phyloP scores from a whole-genome alignment of 2,888 invertebrate species.

The Scrobipalpa costella region DNA sequence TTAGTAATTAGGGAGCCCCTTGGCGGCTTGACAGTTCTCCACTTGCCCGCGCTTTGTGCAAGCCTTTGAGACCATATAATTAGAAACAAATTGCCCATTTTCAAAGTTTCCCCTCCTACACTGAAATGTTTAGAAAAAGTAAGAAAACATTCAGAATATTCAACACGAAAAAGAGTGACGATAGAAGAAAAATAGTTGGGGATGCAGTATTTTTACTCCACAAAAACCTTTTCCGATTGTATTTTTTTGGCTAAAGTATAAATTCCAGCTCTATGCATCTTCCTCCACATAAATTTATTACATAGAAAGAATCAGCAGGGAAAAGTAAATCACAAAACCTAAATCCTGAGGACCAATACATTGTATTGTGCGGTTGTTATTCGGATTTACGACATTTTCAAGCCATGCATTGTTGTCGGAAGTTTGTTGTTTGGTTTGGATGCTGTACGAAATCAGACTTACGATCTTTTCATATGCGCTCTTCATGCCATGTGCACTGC shows the following conservation, averaged over 20 bases:
- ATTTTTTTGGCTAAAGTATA: too few species aligned
- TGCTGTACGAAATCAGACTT: too few species aligned
- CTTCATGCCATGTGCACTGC: too few species aligned
- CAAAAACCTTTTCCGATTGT: too few species aligned
- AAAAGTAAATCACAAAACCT: not conserved
- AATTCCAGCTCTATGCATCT: too few species aligned
- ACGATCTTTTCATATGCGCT: too few species aligned
- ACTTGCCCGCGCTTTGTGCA: not conserved
- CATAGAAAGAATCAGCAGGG: not conserved
- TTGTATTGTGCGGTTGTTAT: not conserved
- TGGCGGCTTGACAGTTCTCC: not conserved
- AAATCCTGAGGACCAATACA: constrained; percentile 4
- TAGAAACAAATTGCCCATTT: not conserved
- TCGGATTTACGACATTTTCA: constrained; percentile 3
- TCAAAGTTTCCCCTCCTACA: not conserved
- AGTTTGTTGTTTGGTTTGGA: too few species aligned
- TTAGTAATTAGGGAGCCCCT: not conserved
- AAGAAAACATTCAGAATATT: not conserved
- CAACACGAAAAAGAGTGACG: too few species aligned
- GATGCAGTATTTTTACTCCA: too few species aligned
- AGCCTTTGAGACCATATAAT: not conserved
- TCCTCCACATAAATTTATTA: not conserved
- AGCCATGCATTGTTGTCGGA: not conserved
- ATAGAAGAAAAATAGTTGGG: too few species aligned
- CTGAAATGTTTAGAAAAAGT: not conserved